Percentiles rank a stretch among this genome's conserved stretches.
Conservation (phyloP, 2,888 invertebrate species). For the Polydesmus complanatus region DNA sequence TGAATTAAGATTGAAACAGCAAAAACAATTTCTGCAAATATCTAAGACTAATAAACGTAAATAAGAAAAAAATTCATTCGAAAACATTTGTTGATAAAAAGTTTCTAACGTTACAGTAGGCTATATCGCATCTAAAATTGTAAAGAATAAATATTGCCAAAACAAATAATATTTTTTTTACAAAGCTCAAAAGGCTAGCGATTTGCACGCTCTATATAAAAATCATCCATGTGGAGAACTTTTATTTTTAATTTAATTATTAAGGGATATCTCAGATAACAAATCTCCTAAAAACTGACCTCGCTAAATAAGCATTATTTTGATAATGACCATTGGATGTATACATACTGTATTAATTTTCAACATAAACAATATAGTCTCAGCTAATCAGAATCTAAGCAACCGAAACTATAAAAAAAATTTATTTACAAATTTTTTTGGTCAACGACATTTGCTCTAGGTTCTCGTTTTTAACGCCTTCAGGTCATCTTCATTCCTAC, state of each 20-base stretch:
- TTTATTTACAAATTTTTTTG: too few species aligned
- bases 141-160: not conserved
- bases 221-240: too few species aligned
- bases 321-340: not conserved
- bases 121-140: not conserved
- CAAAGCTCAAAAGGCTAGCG: too few species aligned
- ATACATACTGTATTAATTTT: not conserved
- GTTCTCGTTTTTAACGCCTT: not conserved
- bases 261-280: too few species aligned
- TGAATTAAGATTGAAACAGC: not conserved
- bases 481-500: not conserved
- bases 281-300: too few species aligned
- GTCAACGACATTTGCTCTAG: not conserved
- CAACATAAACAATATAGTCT: not conserved
- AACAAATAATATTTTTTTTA: not conserved
- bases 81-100: too few species aligned
- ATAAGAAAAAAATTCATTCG: not conserved
- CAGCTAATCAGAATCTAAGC: too few species aligned
- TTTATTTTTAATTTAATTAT: too few species aligned
- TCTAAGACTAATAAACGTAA: not conserved
- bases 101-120: not conserved
- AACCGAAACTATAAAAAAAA: too few species aligned
- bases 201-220: too few species aligned
- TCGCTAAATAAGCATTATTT: too few species aligned
- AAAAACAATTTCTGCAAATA: not conserved